Conservation (phyloP, 2,113 vertebrate genomes). For the Pteronura brasiliensis region DNA sequence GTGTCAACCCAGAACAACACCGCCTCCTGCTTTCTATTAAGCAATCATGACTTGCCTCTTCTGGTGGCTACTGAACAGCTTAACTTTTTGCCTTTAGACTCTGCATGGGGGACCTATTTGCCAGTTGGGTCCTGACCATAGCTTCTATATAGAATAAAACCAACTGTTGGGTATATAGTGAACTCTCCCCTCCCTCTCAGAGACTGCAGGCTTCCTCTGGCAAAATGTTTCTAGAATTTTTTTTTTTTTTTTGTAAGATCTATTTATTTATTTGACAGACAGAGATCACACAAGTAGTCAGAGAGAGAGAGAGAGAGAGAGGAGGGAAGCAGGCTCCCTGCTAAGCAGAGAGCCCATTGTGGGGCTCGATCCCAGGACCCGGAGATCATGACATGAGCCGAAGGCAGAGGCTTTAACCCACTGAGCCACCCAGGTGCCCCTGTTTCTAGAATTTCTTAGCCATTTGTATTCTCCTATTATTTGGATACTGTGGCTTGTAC, state of each 20-base stretch:
- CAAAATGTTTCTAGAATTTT: background rate
- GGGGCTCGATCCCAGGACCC: too few species aligned
- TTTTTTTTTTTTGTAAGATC: background rate
- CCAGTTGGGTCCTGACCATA: background rate
- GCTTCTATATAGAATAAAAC: background rate
- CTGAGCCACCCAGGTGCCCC: too few species aligned
- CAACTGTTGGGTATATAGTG: background rate
- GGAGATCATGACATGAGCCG: too few species aligned
- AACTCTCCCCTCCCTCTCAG: background rate
- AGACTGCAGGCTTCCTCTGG: background rate
- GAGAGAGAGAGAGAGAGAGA: too few species aligned
- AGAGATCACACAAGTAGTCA: too few species aligned
- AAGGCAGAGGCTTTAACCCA: too few species aligned
- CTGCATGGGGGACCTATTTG: background rate
- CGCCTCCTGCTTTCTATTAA: background rate
- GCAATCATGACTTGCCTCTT: background rate
- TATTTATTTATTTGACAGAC: too few species aligned
- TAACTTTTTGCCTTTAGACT: background rate
- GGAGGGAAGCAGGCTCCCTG: too few species aligned
- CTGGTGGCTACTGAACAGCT: background rate
- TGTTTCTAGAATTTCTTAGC: background rate
- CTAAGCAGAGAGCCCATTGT: too few species aligned
- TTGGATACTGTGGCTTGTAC: background rate
- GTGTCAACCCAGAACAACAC: background rate
- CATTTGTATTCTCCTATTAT: background rate